phyloP scores from a whole-genome alignment of 2,797 vertebrate genomes.

The Tapirus indicus region DNA sequence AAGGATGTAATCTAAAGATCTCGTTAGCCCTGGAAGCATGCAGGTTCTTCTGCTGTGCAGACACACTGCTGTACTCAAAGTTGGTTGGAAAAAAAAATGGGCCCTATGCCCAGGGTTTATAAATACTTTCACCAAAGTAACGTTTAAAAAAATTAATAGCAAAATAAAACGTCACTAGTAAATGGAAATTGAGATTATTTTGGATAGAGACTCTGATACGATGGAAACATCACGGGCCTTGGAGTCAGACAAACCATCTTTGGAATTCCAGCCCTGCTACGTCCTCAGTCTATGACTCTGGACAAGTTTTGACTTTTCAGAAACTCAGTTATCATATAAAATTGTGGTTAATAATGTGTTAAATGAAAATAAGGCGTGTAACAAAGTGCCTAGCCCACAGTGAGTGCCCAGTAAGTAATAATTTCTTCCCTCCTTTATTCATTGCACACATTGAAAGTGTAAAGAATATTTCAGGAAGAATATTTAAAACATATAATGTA shows the following conservation, averaged over 20 bases:
- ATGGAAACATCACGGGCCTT: not conserved
- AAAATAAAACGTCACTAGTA: constrained; percentile 7
- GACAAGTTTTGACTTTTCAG: not conserved
- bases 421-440: not conserved
- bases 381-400: not conserved
- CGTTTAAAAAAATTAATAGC: not conserved
- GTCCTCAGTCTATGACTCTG: not conserved
- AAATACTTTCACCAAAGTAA: not conserved
- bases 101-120: not conserved
- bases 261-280: not conserved
- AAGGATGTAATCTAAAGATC: not conserved
- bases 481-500: not conserved
- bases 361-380: not conserved
- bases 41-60: not conserved
- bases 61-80: not conserved
- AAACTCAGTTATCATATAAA: not conserved
- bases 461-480: not conserved
- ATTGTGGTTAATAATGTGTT: not conserved
- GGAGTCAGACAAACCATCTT: not conserved
- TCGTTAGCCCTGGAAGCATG: not conserved
- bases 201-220: not conserved
- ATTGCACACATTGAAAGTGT: not conserved
- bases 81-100: not conserved
- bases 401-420: not conserved
- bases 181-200: not conserved